A percentile compares a stretch with the other conserved stretches of the same genome.
Evolutionary conservation across 2,888 invertebrate species (phyloP).

Genomic region (Siphlonurus alternatus): DNA sequence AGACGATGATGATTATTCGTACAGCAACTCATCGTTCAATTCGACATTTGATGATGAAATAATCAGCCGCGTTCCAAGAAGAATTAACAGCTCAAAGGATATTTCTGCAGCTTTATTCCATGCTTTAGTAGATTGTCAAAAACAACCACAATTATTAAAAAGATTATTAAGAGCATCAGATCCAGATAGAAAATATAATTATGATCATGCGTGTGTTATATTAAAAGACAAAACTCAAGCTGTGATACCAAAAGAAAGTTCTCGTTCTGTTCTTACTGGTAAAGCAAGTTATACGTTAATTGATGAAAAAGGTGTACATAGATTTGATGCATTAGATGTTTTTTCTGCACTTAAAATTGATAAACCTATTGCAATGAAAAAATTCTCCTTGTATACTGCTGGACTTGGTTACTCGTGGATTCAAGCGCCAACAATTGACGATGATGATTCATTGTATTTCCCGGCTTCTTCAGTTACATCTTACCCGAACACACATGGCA

Average conservation of each 20-base stretch:
- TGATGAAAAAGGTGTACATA: constrained; percentile 56
- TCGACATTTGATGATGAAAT: constrained; percentile 2
- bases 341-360: constrained; percentile 51
- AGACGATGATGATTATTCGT: neutral
- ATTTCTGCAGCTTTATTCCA: constrained; percentile 37
- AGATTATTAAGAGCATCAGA: neutral
- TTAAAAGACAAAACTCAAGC: constrained; percentile 57
- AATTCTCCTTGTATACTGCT: constrained; percentile 46
- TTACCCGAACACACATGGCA: neutral
- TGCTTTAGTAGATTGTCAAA: neutral
- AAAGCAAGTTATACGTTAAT: constrained; percentile 58
- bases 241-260: constrained; percentile 58
- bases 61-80: neutral
- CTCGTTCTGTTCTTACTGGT: constrained; percentile 53
- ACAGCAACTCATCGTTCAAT: neutral
- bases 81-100: constrained; percentile 34
- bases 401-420: neutral
- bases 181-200: neutral
- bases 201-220: constrained; percentile 29
- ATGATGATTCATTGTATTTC: neutral
- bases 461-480: neutral
- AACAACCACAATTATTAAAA: neutral
- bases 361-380: constrained; percentile 44
- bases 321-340: constrained; percentile 44
- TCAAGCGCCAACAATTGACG: constrained; percentile 21